phyloP scores from a whole-genome alignment of 2,797 vertebrate species.

The Alectoris magna region DNA sequence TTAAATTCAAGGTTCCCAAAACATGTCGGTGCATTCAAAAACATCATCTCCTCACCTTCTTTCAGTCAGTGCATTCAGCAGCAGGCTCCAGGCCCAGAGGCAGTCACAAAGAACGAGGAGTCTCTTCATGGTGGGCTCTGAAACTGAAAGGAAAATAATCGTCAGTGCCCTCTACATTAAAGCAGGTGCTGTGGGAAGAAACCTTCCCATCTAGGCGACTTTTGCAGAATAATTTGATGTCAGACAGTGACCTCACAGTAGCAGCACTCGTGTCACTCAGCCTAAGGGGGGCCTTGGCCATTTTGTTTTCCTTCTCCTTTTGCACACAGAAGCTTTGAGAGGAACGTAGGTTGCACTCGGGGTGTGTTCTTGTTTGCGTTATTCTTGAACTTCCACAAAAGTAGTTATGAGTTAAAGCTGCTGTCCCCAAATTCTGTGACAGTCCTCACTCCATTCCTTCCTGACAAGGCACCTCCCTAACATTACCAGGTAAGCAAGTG shows the following conservation, averaged over 20 bases:
- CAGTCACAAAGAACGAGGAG: conserved; percentile 82
- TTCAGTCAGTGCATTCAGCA: conserved; percentile 83
- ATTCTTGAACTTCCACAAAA: neutral
- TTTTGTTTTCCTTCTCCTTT: conserved; percentile 8
- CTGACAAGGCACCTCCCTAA: neutral
- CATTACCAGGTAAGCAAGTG: neutral
- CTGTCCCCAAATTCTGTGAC: neutral
- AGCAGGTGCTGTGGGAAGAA: conserved; percentile 22
- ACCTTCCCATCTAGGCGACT: conserved; percentile 29
- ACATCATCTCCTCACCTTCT: conserved; percentile 88
- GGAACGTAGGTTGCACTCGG: neutral
- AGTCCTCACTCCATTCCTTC: neutral
- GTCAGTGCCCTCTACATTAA: conserved; percentile 50
- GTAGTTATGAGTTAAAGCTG: neutral
- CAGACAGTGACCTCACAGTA: conserved; percentile 65
- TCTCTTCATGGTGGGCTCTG: conserved; percentile 87
- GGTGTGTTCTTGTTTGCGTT: neutral
- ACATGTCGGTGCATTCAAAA: conserved; percentile 49
- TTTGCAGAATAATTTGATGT: conserved; percentile 53
- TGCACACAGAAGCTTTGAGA: neutral
- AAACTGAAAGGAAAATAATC: conserved; percentile 83
- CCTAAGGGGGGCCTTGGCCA: conserved; percentile 32
- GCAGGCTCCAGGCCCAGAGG: conserved; percentile 90
- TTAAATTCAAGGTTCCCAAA: conserved; percentile 57
- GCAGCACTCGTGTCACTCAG: conserved; percentile 18